Base-by-base conservation (phyloP, 2,888 invertebrate species). In the Leptogaster cylindrica region DNA sequence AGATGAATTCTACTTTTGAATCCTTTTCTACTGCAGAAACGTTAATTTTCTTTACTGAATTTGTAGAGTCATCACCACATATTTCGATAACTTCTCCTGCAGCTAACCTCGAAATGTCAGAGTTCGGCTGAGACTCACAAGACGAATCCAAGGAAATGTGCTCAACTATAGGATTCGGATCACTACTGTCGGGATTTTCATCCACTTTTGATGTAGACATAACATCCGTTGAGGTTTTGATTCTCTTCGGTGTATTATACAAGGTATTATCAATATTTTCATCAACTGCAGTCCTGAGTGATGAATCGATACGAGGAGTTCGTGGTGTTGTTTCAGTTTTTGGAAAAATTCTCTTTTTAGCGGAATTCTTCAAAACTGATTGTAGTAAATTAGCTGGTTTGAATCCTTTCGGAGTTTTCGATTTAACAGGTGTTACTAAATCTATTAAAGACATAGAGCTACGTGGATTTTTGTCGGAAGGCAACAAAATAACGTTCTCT, bases 371-470 rank as follows among this genome's bases (percentile, higher is more conserved):
- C 7, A 65, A 31, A n/a, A 39, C 65, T 0, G 65, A 50, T 8
- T 65, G 48, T n/a, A 65, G 10, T 14, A 65, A 36, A 27, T 41
- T 14, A 23, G 12, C 50, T 48, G 23, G 16, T 41, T 28, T 25
- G 7, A 10, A 7, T 14, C n/a, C 16, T 4, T 12, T 10, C 66
- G 8, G 70, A 8, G 69, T 58, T 48, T 50, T 70, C 2, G 74
- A 50, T 65, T 73, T 75, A 10, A 70, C 73, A 1, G 80, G 79
- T 10, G 80, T 79, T 5, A 78, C 79, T 20, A 78, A 72, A 70
- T 80, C 80, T 48, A 80, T 75, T 23, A 79, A 69, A 74, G 73
- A 75, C 80, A 80, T 80, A 2, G 80, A 79, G 1, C 75, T 70
- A 23, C n/a, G n/a, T n/a, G n/a, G n/a, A n/a, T n/a, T n/a, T n/a